These are phyloP conservation scores for Drosophila ananassae DNA, from an alignment of 1,140 invertebrate genomes.

Conservation along the genomic window DNA sequence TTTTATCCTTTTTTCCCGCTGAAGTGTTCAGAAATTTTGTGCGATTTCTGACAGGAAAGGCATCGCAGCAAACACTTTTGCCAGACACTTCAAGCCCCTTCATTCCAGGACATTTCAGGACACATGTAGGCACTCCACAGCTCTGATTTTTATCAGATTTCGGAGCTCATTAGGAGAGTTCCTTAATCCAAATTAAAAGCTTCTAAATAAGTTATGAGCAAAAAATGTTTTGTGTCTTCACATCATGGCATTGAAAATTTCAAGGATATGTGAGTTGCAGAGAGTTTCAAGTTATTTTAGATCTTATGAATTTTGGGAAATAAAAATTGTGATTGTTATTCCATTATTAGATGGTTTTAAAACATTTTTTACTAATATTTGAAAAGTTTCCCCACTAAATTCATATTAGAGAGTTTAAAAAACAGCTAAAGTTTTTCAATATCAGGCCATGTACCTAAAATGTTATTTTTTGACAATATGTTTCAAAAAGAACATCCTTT, in stretches of 20 bases:
- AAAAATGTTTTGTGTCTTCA: slow-evolving; percentile 34
- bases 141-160: slow-evolving; percentile 63
- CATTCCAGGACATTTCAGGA: slow-evolving; percentile 11
- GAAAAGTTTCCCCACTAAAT: no score
- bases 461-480: no score
- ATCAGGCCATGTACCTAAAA: no score
- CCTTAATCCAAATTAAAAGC: slow-evolving; percentile 78
- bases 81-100: slow-evolving; percentile 29
- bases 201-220: slow-evolving; percentile 73
- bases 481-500: no score
- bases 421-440: no score
- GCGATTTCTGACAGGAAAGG: slow-evolving; percentile 83
- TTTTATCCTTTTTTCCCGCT: slow-evolving; percentile 9
- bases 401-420: no score
- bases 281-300: background rate
- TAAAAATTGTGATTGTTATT: no score
- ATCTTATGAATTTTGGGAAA: background rate
- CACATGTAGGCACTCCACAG: slow-evolving; percentile 11
- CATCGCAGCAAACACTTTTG: slow-evolving; percentile 80
- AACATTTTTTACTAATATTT: no score
- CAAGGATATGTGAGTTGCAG: no score
- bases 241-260: slow-evolving; percentile 10
- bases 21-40: slow-evolving; percentile 66
- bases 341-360: no score
- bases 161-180: slow-evolving; percentile 70